Evolutionary conservation across 2,888 invertebrate genomes (phyloP).

Genomic region (Leptinotarsa rubiginosa): DNA sequence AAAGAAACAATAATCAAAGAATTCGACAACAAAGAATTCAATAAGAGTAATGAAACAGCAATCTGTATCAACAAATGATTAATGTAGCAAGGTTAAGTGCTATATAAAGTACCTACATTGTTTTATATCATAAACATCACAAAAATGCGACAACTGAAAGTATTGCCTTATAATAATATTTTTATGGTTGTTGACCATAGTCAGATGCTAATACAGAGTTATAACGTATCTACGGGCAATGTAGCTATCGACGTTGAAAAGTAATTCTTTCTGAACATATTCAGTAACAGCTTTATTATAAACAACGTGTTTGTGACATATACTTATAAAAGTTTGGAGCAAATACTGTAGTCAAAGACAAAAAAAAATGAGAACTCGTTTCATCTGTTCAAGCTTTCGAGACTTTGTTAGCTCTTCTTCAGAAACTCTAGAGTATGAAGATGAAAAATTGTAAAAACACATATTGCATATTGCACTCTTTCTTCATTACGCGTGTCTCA

Average conservation of each 20-base stretch:
- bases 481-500: too few species aligned
- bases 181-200: slow-evolving; percentile 31
- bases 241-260: slow-evolving; percentile 17
- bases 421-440: too few species aligned
- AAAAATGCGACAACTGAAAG: slow-evolving; percentile 29
- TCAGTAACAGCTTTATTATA: too few species aligned
- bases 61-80: slow-evolving; percentile 24
- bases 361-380: too few species aligned
- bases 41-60: background rate
- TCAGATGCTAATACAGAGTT: slow-evolving; percentile 20
- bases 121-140: slow-evolving; percentile 28
- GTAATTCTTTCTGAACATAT: background rate
- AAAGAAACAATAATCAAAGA: background rate
- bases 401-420: too few species aligned
- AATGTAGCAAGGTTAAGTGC: slow-evolving; percentile 26
- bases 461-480: too few species aligned
- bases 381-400: too few species aligned
- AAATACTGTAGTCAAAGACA: too few species aligned
- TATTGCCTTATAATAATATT: slow-evolving; percentile 31
- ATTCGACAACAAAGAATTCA: background rate
- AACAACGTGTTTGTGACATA: too few species aligned
- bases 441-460: too few species aligned
- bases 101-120: slow-evolving; percentile 24
- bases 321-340: too few species aligned
- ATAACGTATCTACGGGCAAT: slow-evolving; percentile 13